These are phyloP conservation scores for Helostoma temminkii DNA, from an alignment of 2,797 vertebrate genomes.

Conservation along the genomic window DNA sequence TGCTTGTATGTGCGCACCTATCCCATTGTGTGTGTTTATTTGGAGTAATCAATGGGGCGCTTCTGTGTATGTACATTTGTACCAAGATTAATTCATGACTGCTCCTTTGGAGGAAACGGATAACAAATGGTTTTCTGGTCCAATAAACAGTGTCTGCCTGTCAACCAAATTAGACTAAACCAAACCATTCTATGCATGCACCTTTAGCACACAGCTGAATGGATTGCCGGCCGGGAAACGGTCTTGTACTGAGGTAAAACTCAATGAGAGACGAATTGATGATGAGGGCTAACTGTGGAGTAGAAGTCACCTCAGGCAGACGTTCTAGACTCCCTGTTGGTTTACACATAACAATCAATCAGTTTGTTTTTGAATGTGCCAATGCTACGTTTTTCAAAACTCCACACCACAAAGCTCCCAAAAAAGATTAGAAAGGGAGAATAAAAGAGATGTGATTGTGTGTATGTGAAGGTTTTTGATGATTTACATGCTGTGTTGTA, in stretches of 20 bases:
- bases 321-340: conserved; percentile 45
- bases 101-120: conserved; percentile 71
- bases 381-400: conserved; percentile 43
- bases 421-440: not conserved
- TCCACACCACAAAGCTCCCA: not conserved
- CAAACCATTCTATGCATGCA: conserved; percentile 56
- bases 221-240: conserved; percentile 23
- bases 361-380: conserved; percentile 49
- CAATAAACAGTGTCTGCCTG: conserved; percentile 70
- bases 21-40: conserved; percentile 68
- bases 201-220: conserved; percentile 31
- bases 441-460: not conserved
- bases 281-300: conserved; percentile 48
- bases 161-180: conserved; percentile 72
- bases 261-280: conserved; percentile 62
- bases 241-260: conserved; percentile 32
- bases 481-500: conserved; percentile 26
- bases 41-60: conserved; percentile 74
- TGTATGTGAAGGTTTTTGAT: conserved; percentile 13
- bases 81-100: conserved; percentile 75
- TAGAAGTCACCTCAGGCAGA: conserved; percentile 54
- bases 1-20: conserved; percentile 16
- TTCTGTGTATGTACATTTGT: conserved; percentile 79
- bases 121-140: conserved; percentile 78
- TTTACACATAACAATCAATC: conserved; percentile 63